These are phyloP conservation scores for Bombyx mandarina DNA, from an alignment of 1,140 invertebrate genomes.

Conservation along the genomic window DNA sequence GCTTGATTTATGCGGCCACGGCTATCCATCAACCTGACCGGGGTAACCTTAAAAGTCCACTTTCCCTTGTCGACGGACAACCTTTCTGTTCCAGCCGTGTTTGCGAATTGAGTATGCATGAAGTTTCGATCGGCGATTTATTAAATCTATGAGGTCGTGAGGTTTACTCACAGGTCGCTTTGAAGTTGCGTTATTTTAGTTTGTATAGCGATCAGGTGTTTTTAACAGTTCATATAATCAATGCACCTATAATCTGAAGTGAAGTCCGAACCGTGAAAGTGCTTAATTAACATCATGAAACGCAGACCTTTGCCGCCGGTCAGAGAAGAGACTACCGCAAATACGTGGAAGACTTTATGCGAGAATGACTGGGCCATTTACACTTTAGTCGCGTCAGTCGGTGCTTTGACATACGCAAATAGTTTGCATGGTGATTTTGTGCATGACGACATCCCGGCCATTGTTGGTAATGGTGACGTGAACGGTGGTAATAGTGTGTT, in stretches of 20 bases:
- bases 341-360: constrained; percentile 39
- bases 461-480: constrained; percentile 88
- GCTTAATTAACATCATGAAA: constrained; percentile 35
- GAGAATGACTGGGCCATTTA: constrained; percentile 68
- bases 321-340: constrained; percentile 47
- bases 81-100: constrained; percentile 20
- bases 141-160: constrained; percentile 15
- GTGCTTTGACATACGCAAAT: constrained; percentile 83
- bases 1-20: constrained; percentile 46
- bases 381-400: constrained; percentile 75
- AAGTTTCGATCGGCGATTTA: constrained; percentile 23
- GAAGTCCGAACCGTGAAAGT: no score
- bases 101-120: constrained; percentile 29
- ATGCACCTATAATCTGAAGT: no score
- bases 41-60: constrained; percentile 4
- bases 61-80: no score
- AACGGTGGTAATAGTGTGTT: constrained; percentile 76
- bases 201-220: no score
- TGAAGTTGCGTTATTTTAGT: no score
- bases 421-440: constrained; percentile 90
- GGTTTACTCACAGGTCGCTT: background rate
- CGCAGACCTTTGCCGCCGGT: constrained; percentile 55
- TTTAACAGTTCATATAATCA: no score
- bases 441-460: constrained; percentile 93
- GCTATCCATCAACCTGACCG: constrained; percentile 37